A percentile compares a stretch with the other conserved stretches of the same genome.
phyloP scores from a whole-genome alignment of 2,797 vertebrate species.

The Alauda arvensis region DNA sequence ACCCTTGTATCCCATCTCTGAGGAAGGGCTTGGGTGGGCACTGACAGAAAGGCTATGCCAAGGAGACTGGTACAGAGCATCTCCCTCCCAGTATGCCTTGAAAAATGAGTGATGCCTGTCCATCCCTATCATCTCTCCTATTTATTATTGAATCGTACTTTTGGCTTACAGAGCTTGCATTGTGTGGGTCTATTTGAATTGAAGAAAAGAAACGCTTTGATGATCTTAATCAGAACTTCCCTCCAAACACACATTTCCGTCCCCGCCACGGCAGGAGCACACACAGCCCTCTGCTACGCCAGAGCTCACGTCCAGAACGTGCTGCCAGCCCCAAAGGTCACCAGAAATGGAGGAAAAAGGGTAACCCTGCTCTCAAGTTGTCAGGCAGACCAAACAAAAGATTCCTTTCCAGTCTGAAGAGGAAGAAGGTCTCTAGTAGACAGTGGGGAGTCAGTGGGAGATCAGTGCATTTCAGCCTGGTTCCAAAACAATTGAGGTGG shows the following conservation, averaged over 20 bases:
- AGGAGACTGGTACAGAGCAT: neutral
- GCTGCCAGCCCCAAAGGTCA: constrained; percentile 7
- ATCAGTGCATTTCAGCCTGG: neutral
- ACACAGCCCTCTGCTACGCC: neutral
- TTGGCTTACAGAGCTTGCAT: constrained; percentile 1
- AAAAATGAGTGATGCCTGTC: neutral
- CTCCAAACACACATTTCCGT: neutral
- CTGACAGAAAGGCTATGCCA: neutral
- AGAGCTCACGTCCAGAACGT: neutral
- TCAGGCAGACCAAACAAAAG: neutral
- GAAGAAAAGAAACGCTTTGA: constrained; percentile 35
- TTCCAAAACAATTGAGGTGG: neutral
- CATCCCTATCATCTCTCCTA: neutral
- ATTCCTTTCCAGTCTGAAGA: neutral
- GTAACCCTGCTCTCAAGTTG: neutral
- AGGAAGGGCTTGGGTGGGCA: neutral
- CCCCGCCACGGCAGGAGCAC: rapidly evolving
- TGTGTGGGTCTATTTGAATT: neutral
- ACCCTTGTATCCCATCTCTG: neutral
- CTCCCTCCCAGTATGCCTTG: neutral
- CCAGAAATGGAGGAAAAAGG: neutral
- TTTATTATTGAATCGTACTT: neutral
- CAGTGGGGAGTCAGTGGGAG: neutral
- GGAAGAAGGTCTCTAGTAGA: neutral
- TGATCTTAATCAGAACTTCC: constrained; percentile 46